Percentiles rank a stretch among this genome's conserved stretches.
These are phyloP conservation scores for Drosophila pseudotalamancana DNA, from an alignment of 2,888 invertebrate genomes.

Conservation along the genomic window DNA sequence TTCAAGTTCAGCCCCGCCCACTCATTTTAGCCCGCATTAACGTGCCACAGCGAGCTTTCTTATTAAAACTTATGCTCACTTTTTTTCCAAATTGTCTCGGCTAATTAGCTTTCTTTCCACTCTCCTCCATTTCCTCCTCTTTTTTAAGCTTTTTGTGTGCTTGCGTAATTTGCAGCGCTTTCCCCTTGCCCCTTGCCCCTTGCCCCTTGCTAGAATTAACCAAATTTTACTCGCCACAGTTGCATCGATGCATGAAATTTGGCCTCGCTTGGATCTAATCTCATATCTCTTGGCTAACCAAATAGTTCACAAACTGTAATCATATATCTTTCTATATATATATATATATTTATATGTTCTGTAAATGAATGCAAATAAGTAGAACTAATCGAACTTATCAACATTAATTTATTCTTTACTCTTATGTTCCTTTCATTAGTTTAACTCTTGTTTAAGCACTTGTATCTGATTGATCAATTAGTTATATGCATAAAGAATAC, in stretches of 20 bases:
- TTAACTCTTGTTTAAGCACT: constrained; percentile 17
- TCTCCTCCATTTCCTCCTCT: constrained; percentile 2
- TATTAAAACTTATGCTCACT: constrained; percentile 64
- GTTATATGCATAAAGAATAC: constrained; percentile 22
- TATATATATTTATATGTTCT: constrained; percentile 10
- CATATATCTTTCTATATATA: background rate
- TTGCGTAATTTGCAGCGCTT: constrained; percentile 45
- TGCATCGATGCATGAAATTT: constrained; percentile 67
- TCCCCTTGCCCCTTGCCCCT: constrained; percentile 12
- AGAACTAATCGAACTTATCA: constrained; percentile 2
- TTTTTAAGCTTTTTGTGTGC: constrained; percentile 14
- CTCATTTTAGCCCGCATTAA: constrained; percentile 39
- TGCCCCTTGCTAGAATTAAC: constrained; percentile 49
- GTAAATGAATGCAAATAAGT: constrained; percentile 21
- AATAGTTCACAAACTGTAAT: constrained; percentile 18
- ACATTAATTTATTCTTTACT: background rate
- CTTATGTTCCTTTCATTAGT: background rate
- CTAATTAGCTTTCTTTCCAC: constrained; percentile 66
- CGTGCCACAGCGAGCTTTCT: constrained; percentile 42
- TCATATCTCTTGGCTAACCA: constrained; percentile 14
- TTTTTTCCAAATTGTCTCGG: constrained; percentile 56
- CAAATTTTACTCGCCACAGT: constrained; percentile 50
- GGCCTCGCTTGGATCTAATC: constrained; percentile 31
- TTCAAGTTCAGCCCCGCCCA: constrained; percentile 38
- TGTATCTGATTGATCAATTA: constrained; percentile 16